These are phyloP conservation scores for Lutraria rhynchaena DNA, from an alignment of 1,140 invertebrate species.

Conservation along the genomic window DNA sequence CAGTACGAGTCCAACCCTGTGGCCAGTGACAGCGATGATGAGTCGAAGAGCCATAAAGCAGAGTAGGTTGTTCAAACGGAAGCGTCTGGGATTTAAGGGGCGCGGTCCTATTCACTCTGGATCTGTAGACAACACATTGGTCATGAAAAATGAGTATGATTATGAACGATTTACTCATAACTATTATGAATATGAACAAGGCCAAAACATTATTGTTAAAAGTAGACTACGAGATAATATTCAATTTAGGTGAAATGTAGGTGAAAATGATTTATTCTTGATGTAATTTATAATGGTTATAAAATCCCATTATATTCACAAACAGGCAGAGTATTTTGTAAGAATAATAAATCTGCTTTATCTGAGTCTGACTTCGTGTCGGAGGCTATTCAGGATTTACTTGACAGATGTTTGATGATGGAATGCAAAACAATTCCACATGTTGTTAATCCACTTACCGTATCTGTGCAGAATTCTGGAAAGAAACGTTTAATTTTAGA, in stretches of 20 bases:
- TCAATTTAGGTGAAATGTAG: constrained; percentile 8
- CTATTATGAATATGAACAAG: constrained; percentile 45
- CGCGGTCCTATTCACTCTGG: no score
- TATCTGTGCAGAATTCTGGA: neutral
- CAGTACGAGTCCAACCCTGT: no score
- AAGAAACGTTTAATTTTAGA: neutral
- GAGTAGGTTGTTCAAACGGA: no score
- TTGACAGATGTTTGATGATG: constrained; percentile 3
- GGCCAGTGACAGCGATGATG: no score
- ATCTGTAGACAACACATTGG: no score
- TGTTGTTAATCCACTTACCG: neutral
- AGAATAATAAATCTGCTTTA: neutral
- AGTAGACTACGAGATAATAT: constrained; percentile 3
- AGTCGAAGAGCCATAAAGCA: no score
- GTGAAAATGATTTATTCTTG: constrained; percentile 16
- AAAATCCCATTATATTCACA: constrained; percentile 26
- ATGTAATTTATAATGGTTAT: constrained; percentile 17
- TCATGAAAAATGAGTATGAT: no score
- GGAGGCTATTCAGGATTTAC: neutral
- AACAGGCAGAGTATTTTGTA: neutral
- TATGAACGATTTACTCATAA: no score
- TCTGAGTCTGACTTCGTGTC: neutral
- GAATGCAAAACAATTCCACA: neutral
- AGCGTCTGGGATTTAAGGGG: no score
- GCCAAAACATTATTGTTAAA: constrained; percentile 43